These are phyloP conservation scores for Trididemnum miniatum DNA, from an alignment of 23 tunicate genomes.

Conservation along the genomic window DNA sequence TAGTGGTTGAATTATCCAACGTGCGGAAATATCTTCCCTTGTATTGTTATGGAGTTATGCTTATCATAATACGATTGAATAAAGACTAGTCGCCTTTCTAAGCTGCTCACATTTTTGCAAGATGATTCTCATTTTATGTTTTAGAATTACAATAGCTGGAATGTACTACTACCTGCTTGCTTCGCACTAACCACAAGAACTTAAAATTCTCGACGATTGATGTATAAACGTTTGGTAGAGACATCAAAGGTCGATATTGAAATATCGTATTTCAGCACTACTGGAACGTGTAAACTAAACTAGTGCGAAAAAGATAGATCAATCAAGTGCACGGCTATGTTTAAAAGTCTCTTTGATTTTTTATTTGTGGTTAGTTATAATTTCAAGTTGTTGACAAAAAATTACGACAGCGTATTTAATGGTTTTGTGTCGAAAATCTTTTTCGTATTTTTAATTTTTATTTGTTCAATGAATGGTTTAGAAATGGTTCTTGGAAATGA, in stretches of 20 bases:
- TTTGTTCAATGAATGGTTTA: not conserved
- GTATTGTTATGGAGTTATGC: constrained; percentile 29
- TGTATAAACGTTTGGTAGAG: not conserved
- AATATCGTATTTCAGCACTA: not conserved
- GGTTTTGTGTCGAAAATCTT: not conserved
- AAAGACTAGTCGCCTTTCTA: no score
- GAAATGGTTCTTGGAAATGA: not conserved
- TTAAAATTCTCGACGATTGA: not conserved
- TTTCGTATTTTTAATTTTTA: no score
- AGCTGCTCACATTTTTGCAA: no score
- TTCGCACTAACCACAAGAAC: no score
- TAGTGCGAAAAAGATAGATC: not conserved
- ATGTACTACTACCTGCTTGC: no score
- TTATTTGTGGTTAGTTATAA: not conserved
- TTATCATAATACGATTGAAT: constrained; percentile 14
- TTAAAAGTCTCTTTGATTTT: no score
- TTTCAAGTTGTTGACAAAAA: constrained; percentile 4
- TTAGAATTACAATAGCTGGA: no score
- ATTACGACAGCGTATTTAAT: not conserved
- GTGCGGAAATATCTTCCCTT: constrained; percentile 52
- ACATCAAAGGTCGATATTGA: not conserved
- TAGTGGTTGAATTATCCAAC: not conserved
- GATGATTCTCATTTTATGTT: no score
- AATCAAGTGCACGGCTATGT: not conserved
- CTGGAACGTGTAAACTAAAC: not conserved